phyloP scores from a whole-genome alignment of 2,797 vertebrate genomes.

The Passerculus sandwichensis region DNA sequence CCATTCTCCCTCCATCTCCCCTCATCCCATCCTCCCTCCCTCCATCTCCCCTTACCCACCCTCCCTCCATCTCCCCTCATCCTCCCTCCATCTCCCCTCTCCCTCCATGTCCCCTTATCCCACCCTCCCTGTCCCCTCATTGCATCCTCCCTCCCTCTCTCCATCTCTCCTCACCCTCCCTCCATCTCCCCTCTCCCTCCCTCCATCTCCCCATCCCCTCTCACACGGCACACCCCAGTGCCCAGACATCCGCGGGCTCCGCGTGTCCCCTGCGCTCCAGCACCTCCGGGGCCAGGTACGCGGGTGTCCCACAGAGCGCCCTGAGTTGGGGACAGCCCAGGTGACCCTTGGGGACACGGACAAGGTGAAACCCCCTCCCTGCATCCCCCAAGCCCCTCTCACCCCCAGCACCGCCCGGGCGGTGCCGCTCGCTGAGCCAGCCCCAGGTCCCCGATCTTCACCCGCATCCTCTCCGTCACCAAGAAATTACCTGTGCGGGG shows the following conservation, averaged over 20 bases:
- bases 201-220: background rate
- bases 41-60: too few species aligned
- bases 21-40: too few species aligned
- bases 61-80: too few species aligned
- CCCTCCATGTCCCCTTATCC: too few species aligned
- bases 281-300: constrained; percentile 71
- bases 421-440: constrained; percentile 35
- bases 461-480: constrained; percentile 70
- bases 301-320: too few species aligned
- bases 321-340: too few species aligned
- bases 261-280: constrained; percentile 69
- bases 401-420: constrained; percentile 43
- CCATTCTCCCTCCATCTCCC: too few species aligned
- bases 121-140: too few species aligned
- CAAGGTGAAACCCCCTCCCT: background rate
- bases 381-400: background rate
- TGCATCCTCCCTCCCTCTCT: too few species aligned
- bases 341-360: background rate
- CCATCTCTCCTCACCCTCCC: too few species aligned
- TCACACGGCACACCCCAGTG: constrained; percentile 71
- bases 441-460: constrained; percentile 79
- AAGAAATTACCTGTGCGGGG: constrained; percentile 69
- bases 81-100: too few species aligned
- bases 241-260: constrained; percentile 71
- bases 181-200: too few species aligned